Evolutionary conservation across 2,797 vertebrate species (phyloP).

Genomic region (Sciurus vulgaris): DNA sequence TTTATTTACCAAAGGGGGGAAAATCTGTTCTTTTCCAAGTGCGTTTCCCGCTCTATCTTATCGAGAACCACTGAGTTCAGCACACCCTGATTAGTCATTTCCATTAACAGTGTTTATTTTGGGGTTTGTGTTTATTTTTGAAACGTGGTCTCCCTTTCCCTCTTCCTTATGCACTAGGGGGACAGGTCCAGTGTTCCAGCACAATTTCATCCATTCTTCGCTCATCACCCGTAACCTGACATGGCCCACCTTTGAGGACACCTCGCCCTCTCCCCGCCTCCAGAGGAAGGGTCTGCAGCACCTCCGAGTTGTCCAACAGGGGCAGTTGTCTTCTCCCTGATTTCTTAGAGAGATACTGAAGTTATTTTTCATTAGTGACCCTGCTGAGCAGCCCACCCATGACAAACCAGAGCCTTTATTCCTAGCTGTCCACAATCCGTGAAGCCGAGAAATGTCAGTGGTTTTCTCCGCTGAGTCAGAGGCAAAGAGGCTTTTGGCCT

Average conservation of each 20-base stretch:
- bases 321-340: too few species aligned
- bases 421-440: not conserved
- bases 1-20: constrained; percentile 65
- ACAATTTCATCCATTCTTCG: not conserved
- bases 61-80: constrained; percentile 79
- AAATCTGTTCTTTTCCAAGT: constrained; percentile 77
- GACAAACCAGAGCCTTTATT: not conserved
- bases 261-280: not conserved
- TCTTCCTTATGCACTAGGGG: not conserved
- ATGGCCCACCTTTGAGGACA: not conserved
- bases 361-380: not conserved
- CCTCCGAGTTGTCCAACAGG: not conserved
- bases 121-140: constrained; percentile 84
- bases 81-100: constrained; percentile 77
- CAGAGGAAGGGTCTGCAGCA: not conserved
- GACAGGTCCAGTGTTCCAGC: not conserved
- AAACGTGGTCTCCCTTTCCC: constrained; percentile 53
- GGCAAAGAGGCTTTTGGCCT: not conserved
- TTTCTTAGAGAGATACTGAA: not conserved
- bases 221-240: not conserved
- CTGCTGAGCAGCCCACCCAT: accelerated
- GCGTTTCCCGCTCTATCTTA: constrained; percentile 75
- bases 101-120: constrained; percentile 84
- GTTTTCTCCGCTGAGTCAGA: constrained; percentile 39
- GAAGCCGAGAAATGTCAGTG: not conserved